Evolutionary conservation across 2,113 vertebrate genomes (phyloP), one percentile per base, ranked within the genome.

Genomic region (Rallus limicola): DNA sequence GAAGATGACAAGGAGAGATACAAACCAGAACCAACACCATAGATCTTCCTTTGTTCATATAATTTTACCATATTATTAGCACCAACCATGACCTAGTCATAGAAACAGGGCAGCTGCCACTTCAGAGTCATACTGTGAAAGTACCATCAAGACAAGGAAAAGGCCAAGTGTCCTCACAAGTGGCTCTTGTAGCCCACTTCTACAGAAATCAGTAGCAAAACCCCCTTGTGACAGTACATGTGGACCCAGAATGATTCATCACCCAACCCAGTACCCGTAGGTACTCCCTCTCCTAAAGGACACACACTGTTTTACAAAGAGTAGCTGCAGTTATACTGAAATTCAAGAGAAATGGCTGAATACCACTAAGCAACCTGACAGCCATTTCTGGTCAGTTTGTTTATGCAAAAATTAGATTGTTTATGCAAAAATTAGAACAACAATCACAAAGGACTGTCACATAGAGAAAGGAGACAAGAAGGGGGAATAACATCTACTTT

Each of bases 201-300:
- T 36, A 56, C 42, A 82, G 64, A 81, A 72, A 77, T 14, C 48
- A 29, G 48, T 7, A 56, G 28, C 21, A 58, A 62, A 85, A 69
- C 0, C 19, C 10, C 19, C 52, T n/a, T 52, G 12, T 15, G 48
- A 12, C 23, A 78, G 48, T 16, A 38, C 4, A 0, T 5, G 5
- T 4, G 10, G 78, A 63, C 44, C 25, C 62, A 36, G 38, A 59
- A 70, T 0, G 0, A 59, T 12, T 59, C 62, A 24, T 0, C 0
- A 48, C n/a, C 38, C 31, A 15, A 26, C 25, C 53, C 42, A 17
- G 42, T 44, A 23, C 6, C 13, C 25, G 19, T 13, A 38, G 38
- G 59, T 53, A 31, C 1, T 25, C 33, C 62, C 28, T 58, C n/a
- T 58, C 60, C 26, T 48, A n/a, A 75, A 64, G 25, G 38, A 28